Evolutionary conservation across 2,888 invertebrate genomes (phyloP), one percentile per base, ranked within the genome.

Genomic region (Cheilosia variabilis): DNA sequence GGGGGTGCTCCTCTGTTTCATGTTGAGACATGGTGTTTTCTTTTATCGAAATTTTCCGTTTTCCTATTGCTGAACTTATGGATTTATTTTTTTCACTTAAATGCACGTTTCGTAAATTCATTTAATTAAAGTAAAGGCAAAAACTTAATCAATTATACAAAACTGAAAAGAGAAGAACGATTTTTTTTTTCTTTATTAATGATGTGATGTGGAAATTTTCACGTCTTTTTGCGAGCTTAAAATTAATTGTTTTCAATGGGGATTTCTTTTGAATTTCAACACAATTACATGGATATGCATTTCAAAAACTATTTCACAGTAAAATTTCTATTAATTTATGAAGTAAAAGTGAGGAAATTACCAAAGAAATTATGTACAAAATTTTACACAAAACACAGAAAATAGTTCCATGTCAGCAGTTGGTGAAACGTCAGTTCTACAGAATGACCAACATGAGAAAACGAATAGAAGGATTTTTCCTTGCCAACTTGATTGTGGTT

Each of bases 371-470:
- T 84, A 87, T 87, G 88, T 86, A 88, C 88, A 88, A 89, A 88
- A 88, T 88, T 88, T 87, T 79, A 84, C 82, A 88, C 88, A 88
- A 89, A 81, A 87, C 77, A 84, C 87, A 87, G 88, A 88, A 88
- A 88, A 89, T 88, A 88, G 78, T 88, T 90, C 90, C 89, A 90
- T 89, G 89, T 89, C 90, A 90, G 89, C 89, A 90, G 88, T 87
- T 81, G 27, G 9, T 75, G 34, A 65, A 78, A 62, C 71, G 86
- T 84, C 88, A 88, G 71, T 69, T 69, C 9, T 31, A 55, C 86
- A 82, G 83, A 19, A 62, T 65, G 71, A 69, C 76, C 86, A 84
- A 87, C 73, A 47, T 82, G 45, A 66, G 27, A 6, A 31, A 10
- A 10, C 0, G 22, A 69, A 52, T 75, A 77, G 63, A 13, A 31